Evolutionary conservation across 2,888 invertebrate genomes (phyloP), one percentile per base, ranked within the genome.

Genomic region (Cosmorhoe ocellata): DNA sequence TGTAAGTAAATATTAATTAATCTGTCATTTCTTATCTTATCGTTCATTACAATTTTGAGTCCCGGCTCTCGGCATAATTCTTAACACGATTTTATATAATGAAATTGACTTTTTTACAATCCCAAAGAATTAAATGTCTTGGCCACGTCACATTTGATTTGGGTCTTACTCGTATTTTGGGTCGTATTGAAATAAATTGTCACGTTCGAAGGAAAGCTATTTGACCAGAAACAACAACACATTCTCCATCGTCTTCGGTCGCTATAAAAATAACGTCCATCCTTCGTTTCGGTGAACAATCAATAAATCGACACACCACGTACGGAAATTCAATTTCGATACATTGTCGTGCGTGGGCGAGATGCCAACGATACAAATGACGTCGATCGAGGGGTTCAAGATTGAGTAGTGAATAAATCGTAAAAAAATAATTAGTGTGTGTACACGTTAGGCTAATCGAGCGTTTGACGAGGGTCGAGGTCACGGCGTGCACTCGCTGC

Each of bases 391-490:
- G 60, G 63, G 63, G 64, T 51, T 53, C 54, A 64, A 71, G 70
- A 71, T 72, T 69, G 65, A 69, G 69, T 66, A 66, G 64, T 64
- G 67, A 71, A 76, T 71, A 69, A 74, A 77, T 74, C 55, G 64
- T 71, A 68, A 71, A 52, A 79, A 75, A 79, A 79, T 83, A 84
- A 85, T 84, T 85, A 81, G 79, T 78, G 75, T 77, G 74, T 77
- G 76, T 70, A 74, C 73, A 74, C 71, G 81, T 83, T 81, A 74
- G 74, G 79, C 84, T 87, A 89, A 90, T 89, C 85, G 85, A 84
- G 78, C 80, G 76, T 79, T 84, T 89, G 89, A 89, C 83, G 81
- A 85, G 89, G 89, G 89, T 90, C 85, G 77, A 60, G 84, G 81
- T 83, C 82, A 74, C 76, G 67, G 71, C 75, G 71, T 66, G 76